Evolutionary conservation across 2,113 vertebrate genomes (phyloP), one percentile per base, ranked within the genome.

Genomic region (Herpailurus yagouaroundi): DNA sequence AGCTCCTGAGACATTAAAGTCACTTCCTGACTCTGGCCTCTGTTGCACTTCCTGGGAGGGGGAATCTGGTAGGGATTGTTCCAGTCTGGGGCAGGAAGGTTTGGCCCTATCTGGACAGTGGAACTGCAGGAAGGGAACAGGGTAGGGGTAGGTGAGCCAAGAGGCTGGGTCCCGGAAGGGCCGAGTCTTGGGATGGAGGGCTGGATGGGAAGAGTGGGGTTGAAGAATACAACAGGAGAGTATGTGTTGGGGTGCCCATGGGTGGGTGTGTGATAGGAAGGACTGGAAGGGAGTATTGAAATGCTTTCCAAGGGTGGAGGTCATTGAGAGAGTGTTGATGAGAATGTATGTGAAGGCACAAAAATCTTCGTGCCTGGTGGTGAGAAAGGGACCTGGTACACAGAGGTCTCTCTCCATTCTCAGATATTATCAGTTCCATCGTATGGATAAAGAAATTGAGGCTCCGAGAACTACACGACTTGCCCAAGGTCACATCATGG

Each of bases 1-100:
- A 21, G 29, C 31, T 89, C 81, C 33, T 16, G 60, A 83, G 23
- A 79, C 80, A 98, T 92, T 96, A 97, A 97, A 98, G 45, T 96
- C 52, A 45, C 29, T 92, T 77, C 25, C 66, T 36, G 36, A 6
- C 29, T 88, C 80, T 73, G 33, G 76, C 16, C 50, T 94, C 69
- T 76, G 92, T 92, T 93, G 86, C 4, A 19, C 57, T 92, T 93
- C 33, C 21, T 95, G 92, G 16, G 83, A 29, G 41, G 55, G 38
- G 88, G 23, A 18, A 19, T 15, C 8, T 19, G 33, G 23, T 38
- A 55, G 50, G n/a, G 76, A 57, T n/a, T 18, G 16, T 23, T 69
- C 60, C 19, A 38, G 7, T 18, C 5, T 13, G 1, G 23, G 29
- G 29, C 0, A 3, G 55, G 31, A 80, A 81, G 29, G 3, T n/a